Evolutionary conservation across 2,797 vertebrate genomes (phyloP), one percentile per base, ranked within the genome.

Genomic region (Sebastes elongatus): DNA sequence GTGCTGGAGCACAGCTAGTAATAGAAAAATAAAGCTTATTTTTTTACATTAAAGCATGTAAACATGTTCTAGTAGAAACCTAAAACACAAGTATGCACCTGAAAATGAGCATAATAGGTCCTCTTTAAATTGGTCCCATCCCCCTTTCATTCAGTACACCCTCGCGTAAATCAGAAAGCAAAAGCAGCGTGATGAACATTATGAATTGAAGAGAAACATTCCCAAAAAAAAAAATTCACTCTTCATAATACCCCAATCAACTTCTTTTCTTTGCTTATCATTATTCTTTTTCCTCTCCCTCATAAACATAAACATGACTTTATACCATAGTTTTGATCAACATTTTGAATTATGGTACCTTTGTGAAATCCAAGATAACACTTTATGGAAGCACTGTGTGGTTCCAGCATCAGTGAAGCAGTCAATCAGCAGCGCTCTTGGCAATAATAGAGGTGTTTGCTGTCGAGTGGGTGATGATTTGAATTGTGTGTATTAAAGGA

Each of bases 401-500:
- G 10, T 73, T 30, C 22, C 55, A 33, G 14, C 28, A 10, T 53
- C 3, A 62, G 53, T 6, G 52, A 75, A 66, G 4, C 30, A 20
- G 52, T 35, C 11, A 20, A 55, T 32, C 30, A 10, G 57, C 28
- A 32, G 28, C 18, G 4, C 22, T 53, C 16, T 30, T 9, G 22
- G 35, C 27, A 69, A n/a, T 68, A 11, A 46, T 11, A 27, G 35
- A 57, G 35, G 11, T 71, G 33, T 71, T 84, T 35, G 32, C 22
- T 70, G 55, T 16, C 9, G 56, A 79, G 42, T 60, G 32, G 4
- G 13, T 16, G 53, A 77, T 76, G n/a, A 42, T 76, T 81, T 66
- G 53, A 38, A 56, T 16, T 55, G 67, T 25, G 59, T 68, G 52
- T 30, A 46, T 49, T 71, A 7, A 76, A 75, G 22, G 35, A 62